phyloP scores from a whole-genome alignment of 2,113 vertebrate species.

The Dicerorhinus sumatrensis region DNA sequence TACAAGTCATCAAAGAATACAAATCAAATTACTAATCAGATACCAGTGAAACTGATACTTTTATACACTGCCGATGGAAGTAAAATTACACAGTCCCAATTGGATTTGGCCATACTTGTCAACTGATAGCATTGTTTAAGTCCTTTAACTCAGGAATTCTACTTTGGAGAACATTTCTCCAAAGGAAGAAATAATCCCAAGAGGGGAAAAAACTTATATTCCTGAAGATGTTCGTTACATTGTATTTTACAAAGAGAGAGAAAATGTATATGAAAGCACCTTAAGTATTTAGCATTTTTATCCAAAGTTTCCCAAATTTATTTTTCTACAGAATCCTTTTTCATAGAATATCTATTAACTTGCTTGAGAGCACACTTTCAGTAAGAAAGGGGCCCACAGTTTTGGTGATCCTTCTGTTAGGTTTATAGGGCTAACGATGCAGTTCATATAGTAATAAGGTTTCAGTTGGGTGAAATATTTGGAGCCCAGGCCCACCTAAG shows the following conservation, averaged over 20 bases:
- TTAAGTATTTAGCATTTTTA: constrained; percentile 27
- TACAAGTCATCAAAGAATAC: background rate
- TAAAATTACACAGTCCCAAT: background rate
- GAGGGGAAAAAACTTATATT: background rate
- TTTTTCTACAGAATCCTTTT: constrained; percentile 35
- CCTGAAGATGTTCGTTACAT: background rate
- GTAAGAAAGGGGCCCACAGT: background rate
- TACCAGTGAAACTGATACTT: constrained; percentile 14
- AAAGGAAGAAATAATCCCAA: background rate
- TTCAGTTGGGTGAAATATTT: background rate
- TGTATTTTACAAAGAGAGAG: background rate
- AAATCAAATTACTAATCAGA: background rate
- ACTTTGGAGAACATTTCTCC: background rate
- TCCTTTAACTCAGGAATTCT: constrained; percentile 43
- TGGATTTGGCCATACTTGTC: background rate
- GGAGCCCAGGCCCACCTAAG: background rate
- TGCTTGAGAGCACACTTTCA: background rate
- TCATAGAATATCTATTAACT: constrained; percentile 20
- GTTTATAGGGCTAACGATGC: background rate
- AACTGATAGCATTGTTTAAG: background rate
- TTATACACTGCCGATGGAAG: background rate
- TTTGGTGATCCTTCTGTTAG: background rate
- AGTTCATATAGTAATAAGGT: background rate
- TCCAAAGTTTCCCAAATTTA: background rate
- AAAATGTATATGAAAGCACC: background rate